Evolutionary conservation across 2,797 vertebrate species (phyloP), one percentile per base, ranked within the genome.

Genomic region (Odontamblyopus rebecca): DNA sequence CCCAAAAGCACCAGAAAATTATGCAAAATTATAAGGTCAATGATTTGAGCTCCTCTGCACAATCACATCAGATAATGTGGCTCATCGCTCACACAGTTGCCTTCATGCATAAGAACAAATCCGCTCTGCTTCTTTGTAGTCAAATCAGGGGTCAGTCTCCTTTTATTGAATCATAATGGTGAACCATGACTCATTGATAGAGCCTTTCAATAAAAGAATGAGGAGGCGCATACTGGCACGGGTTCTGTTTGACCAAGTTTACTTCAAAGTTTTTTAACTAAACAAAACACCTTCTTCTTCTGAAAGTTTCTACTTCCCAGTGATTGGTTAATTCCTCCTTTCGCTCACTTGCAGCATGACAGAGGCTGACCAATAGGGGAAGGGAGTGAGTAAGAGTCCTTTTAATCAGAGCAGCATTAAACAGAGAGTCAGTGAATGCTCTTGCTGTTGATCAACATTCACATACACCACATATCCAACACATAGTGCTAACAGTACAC

Each of bases 161-260:
- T 76, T 71, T 85, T 87, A 85, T 70, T 16, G 79, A 73, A 77
- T 77, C 53, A 70, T 73, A 81, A 53, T 68, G 35, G 44, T 60
- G 68, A 78, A 76, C 53, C 48, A 19, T 64, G 54, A 75, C 74
- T 75, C 72, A 77, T 18, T 69, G 75, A 74, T 78, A 70, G 41
- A 70, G 75, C 82, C 86, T 53, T 69, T 2, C 74, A 78, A 88
- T 78, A 26, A 69, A 72, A 67, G 30, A 35, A 61, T 19, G 54
- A 26, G 54, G 60, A 35, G 61, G 44, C 30, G 27, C 64, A 69
- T 66, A 71, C 29, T 80, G 75, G 74, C 76, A 79, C 54, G 5
- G 23, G 12, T 60, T 30, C 57, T 27, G 56, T 60, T 30, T 60
- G 57, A 30, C 57, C 26, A 60, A 60, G 27, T 60, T 30, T 60